Conservation (phyloP, 64 coral and sea anemone species). For the Hydrozoanthus tunicans region DNA sequence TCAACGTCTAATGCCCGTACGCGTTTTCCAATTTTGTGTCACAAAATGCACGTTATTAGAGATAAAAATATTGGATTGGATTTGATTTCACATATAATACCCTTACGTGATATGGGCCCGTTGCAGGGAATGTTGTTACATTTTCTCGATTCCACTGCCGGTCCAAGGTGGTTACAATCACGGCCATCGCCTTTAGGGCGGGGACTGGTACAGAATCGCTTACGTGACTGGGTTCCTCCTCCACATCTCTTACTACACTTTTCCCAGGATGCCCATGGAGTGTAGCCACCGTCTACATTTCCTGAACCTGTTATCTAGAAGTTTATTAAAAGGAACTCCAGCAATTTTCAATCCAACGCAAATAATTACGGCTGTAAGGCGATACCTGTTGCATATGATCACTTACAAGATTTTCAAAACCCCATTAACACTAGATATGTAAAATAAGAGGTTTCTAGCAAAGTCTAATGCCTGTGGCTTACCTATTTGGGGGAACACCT, state of each 20-base stretch:
- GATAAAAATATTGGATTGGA: no score
- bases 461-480: no score
- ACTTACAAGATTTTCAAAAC: no score
- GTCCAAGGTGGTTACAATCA: slow-evolving; percentile 39
- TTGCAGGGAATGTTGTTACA: slow-evolving; percentile 36
- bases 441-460: no score
- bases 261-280: slow-evolving; percentile 5
- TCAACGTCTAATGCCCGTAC: no score
- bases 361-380: no score
- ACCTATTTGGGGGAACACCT: no score
- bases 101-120: slow-evolving; percentile 10
- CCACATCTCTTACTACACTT: slow-evolving; percentile 39
- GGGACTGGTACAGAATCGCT: slow-evolving; percentile 34
- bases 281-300: slow-evolving; percentile 35
- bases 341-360: no score
- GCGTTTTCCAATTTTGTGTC: no score
- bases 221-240: not conserved
- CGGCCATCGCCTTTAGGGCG: slow-evolving; percentile 8
- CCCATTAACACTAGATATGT: no score
- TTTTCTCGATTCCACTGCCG: not conserved
- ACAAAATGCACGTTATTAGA: not conserved
- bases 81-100: no score
- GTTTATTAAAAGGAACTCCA: not conserved
- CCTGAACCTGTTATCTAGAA: not conserved
- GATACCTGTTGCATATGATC: no score